Percentiles rank a stretch among this genome's conserved stretches.
Evolutionary conservation across 2,797 vertebrate species (phyloP).

Genomic region (Phalloptychus januarius): DNA sequence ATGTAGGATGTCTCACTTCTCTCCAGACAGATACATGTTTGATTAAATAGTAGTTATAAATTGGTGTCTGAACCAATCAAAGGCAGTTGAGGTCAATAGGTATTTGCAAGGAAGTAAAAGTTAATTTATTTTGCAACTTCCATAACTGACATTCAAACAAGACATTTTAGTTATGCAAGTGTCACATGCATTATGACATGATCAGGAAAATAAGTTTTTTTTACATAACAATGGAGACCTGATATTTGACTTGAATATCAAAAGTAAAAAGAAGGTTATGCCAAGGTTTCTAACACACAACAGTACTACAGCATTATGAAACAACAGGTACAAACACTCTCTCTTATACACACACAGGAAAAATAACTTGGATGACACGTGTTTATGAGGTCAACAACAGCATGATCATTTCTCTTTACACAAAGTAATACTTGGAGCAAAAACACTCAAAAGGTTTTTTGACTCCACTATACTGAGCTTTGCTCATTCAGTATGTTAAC

Average conservation of each 20-base stretch:
- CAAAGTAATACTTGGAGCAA: conserved; percentile 19
- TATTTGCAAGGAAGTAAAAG: background rate
- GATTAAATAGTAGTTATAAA: background rate
- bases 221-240: background rate
- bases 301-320: background rate
- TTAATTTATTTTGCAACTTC: background rate
- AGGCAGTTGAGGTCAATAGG: background rate
- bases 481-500: conserved; percentile 6
- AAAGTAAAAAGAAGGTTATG: background rate
- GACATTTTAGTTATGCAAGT: background rate
- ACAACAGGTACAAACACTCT: background rate
- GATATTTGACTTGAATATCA: background rate
- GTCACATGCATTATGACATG: background rate
- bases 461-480: background rate
- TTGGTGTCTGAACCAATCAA: background rate
- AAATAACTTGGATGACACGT: background rate
- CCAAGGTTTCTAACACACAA: background rate
- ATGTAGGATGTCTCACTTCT: background rate
- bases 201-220: background rate
- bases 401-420: conserved; percentile 10
- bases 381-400: conserved; percentile 31
- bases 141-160: background rate
- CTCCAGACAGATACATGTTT: background rate
- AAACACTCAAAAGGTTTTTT: conserved; percentile 15
- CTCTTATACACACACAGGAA: background rate